Evolutionary conservation across 2,113 vertebrate genomes (phyloP).

Genomic region (Coregonus clupeaformis): DNA sequence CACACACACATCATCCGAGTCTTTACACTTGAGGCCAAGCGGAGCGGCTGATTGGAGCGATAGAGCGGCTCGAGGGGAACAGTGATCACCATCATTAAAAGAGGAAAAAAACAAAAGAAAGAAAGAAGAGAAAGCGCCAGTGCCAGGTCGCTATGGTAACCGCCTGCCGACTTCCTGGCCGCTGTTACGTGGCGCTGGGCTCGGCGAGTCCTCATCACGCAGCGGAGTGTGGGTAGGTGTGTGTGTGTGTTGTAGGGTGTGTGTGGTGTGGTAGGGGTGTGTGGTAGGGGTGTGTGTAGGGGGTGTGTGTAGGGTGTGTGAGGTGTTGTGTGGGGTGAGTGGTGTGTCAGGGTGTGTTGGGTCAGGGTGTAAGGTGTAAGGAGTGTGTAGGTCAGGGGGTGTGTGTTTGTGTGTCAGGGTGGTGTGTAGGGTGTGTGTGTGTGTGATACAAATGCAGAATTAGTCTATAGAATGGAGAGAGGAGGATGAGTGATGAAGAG

Average conservation of each 20-base stretch:
- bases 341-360: too few species aligned
- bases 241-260: too few species aligned
- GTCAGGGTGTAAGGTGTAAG: too few species aligned
- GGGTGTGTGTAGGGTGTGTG: too few species aligned
- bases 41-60: too few species aligned
- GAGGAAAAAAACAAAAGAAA: too few species aligned
- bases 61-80: constrained; percentile 82
- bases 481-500: constrained; percentile 53
- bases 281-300: too few species aligned
- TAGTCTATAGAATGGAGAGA: constrained; percentile 89
- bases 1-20: constrained; percentile 19
- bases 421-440: constrained; percentile 56
- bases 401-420: too few species aligned
- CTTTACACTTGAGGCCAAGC: too few species aligned
- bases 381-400: too few species aligned
- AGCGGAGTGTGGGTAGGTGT: not conserved
- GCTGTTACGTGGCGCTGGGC: constrained; percentile 73
- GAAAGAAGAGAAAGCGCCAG: constrained; percentile 67
- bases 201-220: constrained; percentile 61
- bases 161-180: constrained; percentile 87
- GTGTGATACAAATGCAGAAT: constrained; percentile 98
- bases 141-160: constrained; percentile 96
- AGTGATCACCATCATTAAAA: constrained; percentile 96
- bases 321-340: too few species aligned
- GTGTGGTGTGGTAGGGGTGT: too few species aligned